A percentile compares a stretch with the other conserved stretches of the same genome.
Evolutionary conservation across 2,113 vertebrate species (phyloP).

Genomic region (Ciconia stormi): DNA sequence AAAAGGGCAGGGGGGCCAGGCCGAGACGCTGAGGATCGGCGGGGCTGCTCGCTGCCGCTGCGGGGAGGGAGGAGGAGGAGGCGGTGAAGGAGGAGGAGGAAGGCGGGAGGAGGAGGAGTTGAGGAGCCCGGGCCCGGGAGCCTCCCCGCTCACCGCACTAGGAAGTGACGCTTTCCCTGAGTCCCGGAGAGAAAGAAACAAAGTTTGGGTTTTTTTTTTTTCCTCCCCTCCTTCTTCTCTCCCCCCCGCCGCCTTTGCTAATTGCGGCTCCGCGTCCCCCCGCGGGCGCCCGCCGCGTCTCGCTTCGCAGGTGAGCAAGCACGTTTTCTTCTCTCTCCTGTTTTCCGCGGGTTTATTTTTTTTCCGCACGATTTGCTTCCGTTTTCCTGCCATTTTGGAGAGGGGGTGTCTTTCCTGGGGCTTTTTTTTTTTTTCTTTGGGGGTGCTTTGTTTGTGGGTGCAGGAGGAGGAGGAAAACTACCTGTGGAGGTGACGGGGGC

Average conservation of each 20-base stretch:
- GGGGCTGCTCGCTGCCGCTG: background rate
- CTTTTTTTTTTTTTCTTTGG: background rate
- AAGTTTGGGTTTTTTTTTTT: slow-evolving; percentile 39
- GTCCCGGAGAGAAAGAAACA: slow-evolving; percentile 73
- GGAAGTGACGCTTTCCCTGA: slow-evolving; percentile 81
- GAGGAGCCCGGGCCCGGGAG: slow-evolving; percentile 42
- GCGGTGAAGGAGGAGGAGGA: background rate
- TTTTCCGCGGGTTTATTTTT: background rate
- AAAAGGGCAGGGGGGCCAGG: background rate
- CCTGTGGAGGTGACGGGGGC: background rate
- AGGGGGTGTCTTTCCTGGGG: background rate
- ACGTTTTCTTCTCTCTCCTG: background rate
- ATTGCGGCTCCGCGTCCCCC: background rate
- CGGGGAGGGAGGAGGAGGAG: background rate
- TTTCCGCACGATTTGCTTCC: background rate
- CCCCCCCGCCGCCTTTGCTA: background rate
- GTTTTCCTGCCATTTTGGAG: slow-evolving; percentile 33
- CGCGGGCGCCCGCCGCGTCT: background rate
- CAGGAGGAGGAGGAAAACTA: background rate
- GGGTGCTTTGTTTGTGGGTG: background rate
- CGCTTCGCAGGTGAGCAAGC: slow-evolving; percentile 1
- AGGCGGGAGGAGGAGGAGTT: slow-evolving; percentile 48
- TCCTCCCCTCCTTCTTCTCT: background rate
- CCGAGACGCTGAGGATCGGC: background rate
- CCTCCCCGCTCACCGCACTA: slow-evolving; percentile 63